Evolutionary conservation across 2,797 vertebrate species (phyloP).

Genomic region (Falco novaeseelandiae): DNA sequence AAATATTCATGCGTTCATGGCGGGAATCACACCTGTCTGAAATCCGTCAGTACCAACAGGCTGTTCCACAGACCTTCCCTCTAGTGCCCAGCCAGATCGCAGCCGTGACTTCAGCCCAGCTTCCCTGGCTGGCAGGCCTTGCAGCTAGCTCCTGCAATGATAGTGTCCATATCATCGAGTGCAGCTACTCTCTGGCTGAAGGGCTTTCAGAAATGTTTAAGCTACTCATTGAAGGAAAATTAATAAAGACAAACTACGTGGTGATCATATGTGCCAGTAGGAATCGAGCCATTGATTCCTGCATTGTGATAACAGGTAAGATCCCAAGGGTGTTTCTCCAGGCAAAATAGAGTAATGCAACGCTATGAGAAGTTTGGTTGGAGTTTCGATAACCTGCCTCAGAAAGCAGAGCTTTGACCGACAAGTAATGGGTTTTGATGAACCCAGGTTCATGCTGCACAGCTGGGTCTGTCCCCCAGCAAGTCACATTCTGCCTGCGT

Average conservation of each 20-base stretch:
- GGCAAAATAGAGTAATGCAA: not conserved
- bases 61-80: constrained; percentile 71
- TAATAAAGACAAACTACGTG: constrained; percentile 91
- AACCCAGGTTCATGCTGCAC: not conserved
- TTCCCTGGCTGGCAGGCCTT: constrained; percentile 94
- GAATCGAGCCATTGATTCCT: constrained; percentile 89
- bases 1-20: constrained; percentile 97
- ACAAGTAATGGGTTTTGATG: not conserved
- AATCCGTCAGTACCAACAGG: constrained; percentile 92
- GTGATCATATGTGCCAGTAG: constrained; percentile 89
- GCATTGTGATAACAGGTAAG: constrained; percentile 90
- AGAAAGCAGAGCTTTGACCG: not conserved
- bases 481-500: accelerated
- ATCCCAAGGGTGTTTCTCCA: not conserved
- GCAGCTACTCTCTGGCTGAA: constrained; percentile 87
- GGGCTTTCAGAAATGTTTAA: constrained; percentile 91
- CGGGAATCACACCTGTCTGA: constrained; percentile 92
- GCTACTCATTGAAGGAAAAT: constrained; percentile 85
- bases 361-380: not conserved
- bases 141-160: constrained; percentile 94
- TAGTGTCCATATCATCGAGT: constrained; percentile 89
- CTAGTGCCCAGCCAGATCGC: constrained; percentile 69
- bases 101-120: constrained; percentile 87
- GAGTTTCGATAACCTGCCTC: not conserved
- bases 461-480: not conserved